Conservation (phyloP, 2,888 invertebrate species). For the Koerneria pararmatus region DNA sequence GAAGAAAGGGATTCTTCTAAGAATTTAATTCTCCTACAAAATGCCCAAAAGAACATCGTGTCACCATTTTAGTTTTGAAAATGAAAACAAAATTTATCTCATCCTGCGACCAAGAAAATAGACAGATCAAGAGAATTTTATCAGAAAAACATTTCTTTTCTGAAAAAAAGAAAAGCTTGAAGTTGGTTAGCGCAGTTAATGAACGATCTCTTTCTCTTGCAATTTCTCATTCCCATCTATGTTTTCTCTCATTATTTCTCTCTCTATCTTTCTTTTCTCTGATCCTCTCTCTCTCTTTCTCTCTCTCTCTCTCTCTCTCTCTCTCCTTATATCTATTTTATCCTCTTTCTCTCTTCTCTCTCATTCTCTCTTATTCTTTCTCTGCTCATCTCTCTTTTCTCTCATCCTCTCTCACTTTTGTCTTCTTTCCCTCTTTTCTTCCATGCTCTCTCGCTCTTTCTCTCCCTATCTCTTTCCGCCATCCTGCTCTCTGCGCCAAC, state of each 20-base stretch:
- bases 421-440: too few relatives aligned
- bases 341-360: too few relatives aligned
- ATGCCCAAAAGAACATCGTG: too few relatives aligned
- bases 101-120: too few relatives aligned
- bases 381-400: constrained; percentile 5
- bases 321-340: neutral
- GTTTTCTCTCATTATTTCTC: neutral
- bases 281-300: neutral
- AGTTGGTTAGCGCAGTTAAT: neutral
- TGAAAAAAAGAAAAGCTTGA: constrained; percentile 1
- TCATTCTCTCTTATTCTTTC: constrained; percentile 9
- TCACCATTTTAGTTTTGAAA: too few relatives aligned
- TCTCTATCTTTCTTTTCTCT: neutral
- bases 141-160: neutral
- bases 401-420: neutral
- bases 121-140: neutral
- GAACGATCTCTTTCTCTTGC: neutral
- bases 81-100: too few relatives aligned
- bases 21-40: too few relatives aligned
- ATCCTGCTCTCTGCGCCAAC: too few relatives aligned
- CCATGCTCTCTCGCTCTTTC: too few relatives aligned
- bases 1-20: too few relatives aligned
- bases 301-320: constrained; percentile 12
- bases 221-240: neutral
- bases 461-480: too few relatives aligned